These are phyloP conservation scores for Orchesella flavescens DNA, from an alignment of 2,888 invertebrate species.

Conservation along the genomic window DNA sequence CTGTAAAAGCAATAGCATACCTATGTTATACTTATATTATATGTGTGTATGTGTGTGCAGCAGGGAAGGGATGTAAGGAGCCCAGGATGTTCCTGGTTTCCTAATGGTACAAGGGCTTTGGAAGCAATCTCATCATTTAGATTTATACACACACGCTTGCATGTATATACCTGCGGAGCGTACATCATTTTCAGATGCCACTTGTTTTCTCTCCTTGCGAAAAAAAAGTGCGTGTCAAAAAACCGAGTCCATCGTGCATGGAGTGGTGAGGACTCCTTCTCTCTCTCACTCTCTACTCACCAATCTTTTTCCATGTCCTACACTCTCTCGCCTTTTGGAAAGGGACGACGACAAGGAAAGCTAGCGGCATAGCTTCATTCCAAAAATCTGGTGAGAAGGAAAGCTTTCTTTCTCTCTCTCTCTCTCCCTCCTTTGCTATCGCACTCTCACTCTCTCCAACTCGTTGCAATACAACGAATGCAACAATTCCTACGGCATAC, in stretches of 20 bases:
- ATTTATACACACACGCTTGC: no score
- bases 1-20: not conserved
- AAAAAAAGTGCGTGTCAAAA: slow-evolving; percentile 12
- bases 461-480: no score
- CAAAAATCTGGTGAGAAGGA: no score
- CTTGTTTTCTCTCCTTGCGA: slow-evolving; percentile 32
- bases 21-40: no score
- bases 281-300: not conserved
- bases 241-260: not conserved
- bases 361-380: no score
- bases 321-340: not conserved
- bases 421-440: no score
- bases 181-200: slow-evolving; percentile 60
- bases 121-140: no score
- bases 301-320: not conserved
- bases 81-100: not conserved
- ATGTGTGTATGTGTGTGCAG: slow-evolving; percentile 11
- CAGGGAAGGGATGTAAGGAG: not conserved
- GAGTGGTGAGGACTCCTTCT: not conserved
- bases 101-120: no score
- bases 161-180: slow-evolving; percentile 68
- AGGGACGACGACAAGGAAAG: no score
- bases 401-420: no score
- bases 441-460: no score
- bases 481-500: no score